Evolutionary conservation across 1,140 invertebrate genomes (phyloP).

Genomic region (Ceratosolen solmsi): DNA sequence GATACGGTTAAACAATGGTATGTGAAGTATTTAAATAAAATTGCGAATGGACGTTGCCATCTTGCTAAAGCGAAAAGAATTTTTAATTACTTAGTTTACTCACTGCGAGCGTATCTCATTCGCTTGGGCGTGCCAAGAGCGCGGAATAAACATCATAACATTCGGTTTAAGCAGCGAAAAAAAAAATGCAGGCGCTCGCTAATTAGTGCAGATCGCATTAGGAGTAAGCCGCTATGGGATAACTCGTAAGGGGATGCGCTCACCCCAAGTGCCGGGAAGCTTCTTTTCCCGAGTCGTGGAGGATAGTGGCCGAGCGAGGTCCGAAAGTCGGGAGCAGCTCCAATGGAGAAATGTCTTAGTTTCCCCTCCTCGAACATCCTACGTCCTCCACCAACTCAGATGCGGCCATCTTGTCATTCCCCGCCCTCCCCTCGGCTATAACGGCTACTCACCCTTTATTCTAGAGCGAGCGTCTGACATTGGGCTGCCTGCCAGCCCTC

Average conservation of each 20-base stretch:
- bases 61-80: too few relatives aligned
- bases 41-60: too few relatives aligned
- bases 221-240: not conserved
- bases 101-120: too few relatives aligned
- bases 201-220: not conserved
- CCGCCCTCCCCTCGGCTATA: conserved; percentile 26
- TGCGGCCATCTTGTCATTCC: conserved; percentile 44
- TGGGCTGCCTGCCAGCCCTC: not conserved
- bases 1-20: too few relatives aligned
- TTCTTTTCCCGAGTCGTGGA: not conserved
- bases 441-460: not conserved
- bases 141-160: too few relatives aligned
- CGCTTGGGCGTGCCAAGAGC: too few relatives aligned
- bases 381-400: not conserved
- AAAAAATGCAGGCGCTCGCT: too few relatives aligned
- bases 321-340: not conserved
- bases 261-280: not conserved
- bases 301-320: not conserved
- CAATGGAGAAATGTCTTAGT: conserved; percentile 47
- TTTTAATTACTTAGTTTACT: too few relatives aligned
- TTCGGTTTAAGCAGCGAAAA: too few relatives aligned
- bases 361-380: conserved; percentile 24
- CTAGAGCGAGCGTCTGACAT: not conserved
- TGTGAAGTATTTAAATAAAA: too few relatives aligned
- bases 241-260: not conserved